Evolutionary conservation across 2,888 invertebrate genomes (phyloP), one percentile per base, ranked within the genome.

Genomic region (Morpho helenor): DNA sequence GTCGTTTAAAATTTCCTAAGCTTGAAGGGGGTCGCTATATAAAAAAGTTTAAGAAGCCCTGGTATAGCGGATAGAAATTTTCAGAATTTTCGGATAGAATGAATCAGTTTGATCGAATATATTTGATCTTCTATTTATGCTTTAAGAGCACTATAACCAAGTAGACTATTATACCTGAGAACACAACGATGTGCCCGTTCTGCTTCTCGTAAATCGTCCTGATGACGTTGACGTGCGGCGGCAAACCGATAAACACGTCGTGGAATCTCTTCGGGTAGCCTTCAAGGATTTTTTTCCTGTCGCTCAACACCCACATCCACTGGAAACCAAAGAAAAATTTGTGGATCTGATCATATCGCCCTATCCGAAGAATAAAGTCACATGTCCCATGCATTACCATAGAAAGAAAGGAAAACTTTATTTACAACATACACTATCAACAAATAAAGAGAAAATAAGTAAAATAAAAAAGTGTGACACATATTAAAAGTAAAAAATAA

Each of bases 191-290:
- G 70, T 93, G 92, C 41, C 94, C 93, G 70, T 95, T 94, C n/a
- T 81, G 82, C 49, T 83, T 91, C 80, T 96, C 93, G 74, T 95
- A 96, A 22, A 93, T 93, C 2, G 96, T 95, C 75, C 94, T 94
- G 56, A 96, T 91, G 66, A 79, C 83, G 59, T 70, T 78, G 31
- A 94, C 76, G 49, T 79, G 61, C n/a, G 82, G 70, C 8, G 94
- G 94, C 40, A 95, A 81, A 1, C 91, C 89, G 16, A 83, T 82
- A 80, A 95, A 95, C 74, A 95, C 87, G 63, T 92, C 91, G 63
- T 84, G 84, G 66, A 95, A 83, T 52, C 80, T 80, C 60, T 80
- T 74, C 63, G 89, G 89, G 69, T 76, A 86, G 31, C 87, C 87
- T 0, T 65, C 67, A 53, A 77, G 77, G 43, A 84, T 63, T 48